A percentile compares a stretch with the other conserved stretches of the same genome.
Evolutionary conservation across 2,888 invertebrate species (phyloP).

Genomic region (Scrobipalpa atriplicella): DNA sequence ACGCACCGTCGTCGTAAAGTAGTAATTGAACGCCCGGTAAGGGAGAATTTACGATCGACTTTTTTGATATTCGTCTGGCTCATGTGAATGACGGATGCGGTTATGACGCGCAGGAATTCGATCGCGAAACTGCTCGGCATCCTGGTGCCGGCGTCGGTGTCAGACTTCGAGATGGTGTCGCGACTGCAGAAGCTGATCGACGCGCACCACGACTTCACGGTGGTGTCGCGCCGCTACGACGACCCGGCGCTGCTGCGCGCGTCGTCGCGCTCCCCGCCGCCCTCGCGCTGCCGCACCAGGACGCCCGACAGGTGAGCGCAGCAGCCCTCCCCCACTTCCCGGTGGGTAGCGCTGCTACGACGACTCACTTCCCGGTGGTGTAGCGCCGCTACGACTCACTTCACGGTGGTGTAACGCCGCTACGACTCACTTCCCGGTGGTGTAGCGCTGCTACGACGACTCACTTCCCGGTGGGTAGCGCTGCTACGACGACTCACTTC

Average conservation of each 20-base stretch:
- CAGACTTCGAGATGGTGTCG: slow-evolving; percentile 89
- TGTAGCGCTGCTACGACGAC: too few relatives aligned
- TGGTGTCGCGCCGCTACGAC: slow-evolving; percentile 87
- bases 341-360: too few relatives aligned
- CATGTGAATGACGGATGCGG: background rate
- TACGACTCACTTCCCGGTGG: too few relatives aligned
- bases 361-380: too few relatives aligned
- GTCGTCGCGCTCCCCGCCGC: slow-evolving; percentile 76
- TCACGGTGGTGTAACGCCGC: too few relatives aligned
- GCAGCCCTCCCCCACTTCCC: too few relatives aligned
- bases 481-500: too few relatives aligned
- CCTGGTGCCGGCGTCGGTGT: slow-evolving; percentile 84
- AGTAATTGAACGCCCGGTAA: background rate
- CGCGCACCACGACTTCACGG: slow-evolving; percentile 93
- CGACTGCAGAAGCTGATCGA: slow-evolving; percentile 92
- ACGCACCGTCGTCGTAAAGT: background rate
- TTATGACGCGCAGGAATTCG: slow-evolving; percentile 79
- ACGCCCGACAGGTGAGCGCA: slow-evolving; percentile 78
- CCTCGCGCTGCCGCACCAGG: slow-evolving; percentile 69
- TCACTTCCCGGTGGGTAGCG: too few relatives aligned
- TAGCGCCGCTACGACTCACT: too few relatives aligned
- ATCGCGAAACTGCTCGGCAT: slow-evolving; percentile 89
- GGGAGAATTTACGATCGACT: background rate
- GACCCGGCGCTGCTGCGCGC: slow-evolving; percentile 73
- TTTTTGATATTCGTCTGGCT: background rate